These are phyloP conservation scores for Peromyscus polionotus DNA, from an alignment of 2,113 vertebrate genomes.

Conservation along the genomic window DNA sequence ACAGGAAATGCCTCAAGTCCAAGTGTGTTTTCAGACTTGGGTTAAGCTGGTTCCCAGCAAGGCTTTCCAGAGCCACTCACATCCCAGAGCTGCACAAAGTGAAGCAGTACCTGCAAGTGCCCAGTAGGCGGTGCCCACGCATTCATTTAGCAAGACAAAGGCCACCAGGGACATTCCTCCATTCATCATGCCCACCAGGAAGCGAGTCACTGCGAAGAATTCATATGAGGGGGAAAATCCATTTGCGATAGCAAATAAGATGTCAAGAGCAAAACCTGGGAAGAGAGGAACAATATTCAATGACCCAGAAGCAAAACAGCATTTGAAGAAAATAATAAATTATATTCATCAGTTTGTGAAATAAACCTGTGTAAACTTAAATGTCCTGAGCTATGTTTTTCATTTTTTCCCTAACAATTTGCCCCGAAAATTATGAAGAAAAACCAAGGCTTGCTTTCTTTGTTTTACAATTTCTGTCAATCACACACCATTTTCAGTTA, in stretches of 20 bases:
- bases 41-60: neutral
- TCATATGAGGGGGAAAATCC: conserved; percentile 89
- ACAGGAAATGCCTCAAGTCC: neutral
- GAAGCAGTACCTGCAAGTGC: conserved; percentile 89
- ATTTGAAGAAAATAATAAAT: conserved; percentile 45
- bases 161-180: conserved; percentile 92
- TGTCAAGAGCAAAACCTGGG: conserved; percentile 90
- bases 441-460: conserved; percentile 23
- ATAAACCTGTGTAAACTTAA: conserved; percentile 13
- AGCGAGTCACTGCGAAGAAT: conserved; percentile 88
- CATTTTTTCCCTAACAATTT: neutral
- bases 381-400: conserved; percentile 26
- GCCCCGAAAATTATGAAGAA: conserved; percentile 39
- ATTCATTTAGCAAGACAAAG: conserved; percentile 92
- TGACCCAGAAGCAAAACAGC: conserved; percentile 49
- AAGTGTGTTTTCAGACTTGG: neutral
- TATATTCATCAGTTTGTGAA: conserved; percentile 4
- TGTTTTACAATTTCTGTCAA: conserved; percentile 3
- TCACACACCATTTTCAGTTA: neutral
- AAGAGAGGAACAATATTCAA: conserved; percentile 64
- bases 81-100: rapidly evolving
- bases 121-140: conserved; percentile 91
- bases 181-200: conserved; percentile 91
- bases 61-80: neutral
- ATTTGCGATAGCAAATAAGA: conserved; percentile 89